Evolutionary conservation across 35 echinoderm and acorn worm species (phyloP).

Genomic region (Patiria miniata): DNA sequence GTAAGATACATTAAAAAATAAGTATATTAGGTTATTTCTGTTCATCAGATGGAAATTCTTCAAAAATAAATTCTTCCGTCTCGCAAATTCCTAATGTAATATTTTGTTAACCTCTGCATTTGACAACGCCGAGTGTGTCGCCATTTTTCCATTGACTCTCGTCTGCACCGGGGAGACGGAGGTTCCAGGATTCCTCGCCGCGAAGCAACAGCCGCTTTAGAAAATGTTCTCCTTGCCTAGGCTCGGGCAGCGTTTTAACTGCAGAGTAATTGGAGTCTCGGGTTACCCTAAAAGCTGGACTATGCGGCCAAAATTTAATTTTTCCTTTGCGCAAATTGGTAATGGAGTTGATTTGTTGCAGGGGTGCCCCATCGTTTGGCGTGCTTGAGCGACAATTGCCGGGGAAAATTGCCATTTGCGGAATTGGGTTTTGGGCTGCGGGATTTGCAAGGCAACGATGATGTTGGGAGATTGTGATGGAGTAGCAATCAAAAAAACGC

Average conservation of each 20-base stretch:
- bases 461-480: no score
- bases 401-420: constrained; percentile 16
- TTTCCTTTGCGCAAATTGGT: constrained; percentile 13
- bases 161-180: no score
- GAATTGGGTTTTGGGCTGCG: constrained; percentile 10
- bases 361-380: background rate
- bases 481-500: no score
- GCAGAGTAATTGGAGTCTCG: constrained; percentile 11
- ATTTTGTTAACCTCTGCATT: no score
- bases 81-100: no score
- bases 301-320: constrained; percentile 29
- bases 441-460: no score
- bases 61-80: no score
- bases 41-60: no score
- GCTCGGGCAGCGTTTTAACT: background rate
- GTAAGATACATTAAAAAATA: no score
- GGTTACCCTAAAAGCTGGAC: constrained; percentile 19
- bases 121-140: no score
- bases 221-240: background rate
- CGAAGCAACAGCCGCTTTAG: background rate
- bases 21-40: no score
- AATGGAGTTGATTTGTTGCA: constrained; percentile 15
- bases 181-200: background rate
- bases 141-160: no score
- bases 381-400: constrained; percentile 27